Percentiles rank a stretch among this genome's conserved stretches.
Conservation (phyloP, 92 coral and sea anemone species). For the Porites lobata region DNA sequence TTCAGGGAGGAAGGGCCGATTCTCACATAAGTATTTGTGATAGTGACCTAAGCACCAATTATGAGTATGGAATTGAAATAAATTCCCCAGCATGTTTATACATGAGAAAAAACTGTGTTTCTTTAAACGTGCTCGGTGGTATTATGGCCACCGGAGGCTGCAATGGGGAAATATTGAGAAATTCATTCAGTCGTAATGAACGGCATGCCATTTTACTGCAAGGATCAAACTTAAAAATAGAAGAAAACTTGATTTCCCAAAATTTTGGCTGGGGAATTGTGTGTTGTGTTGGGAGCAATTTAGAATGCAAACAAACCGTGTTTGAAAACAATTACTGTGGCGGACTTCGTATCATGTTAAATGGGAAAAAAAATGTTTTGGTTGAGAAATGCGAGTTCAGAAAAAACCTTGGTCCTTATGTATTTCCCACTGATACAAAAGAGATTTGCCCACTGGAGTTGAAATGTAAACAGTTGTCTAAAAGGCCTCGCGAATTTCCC, state of each 20-base stretch:
- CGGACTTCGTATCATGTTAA: too few relatives aligned
- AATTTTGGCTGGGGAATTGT: background rate
- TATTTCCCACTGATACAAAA: background rate
- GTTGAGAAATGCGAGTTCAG: background rate
- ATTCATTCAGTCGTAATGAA: fast-evolving
- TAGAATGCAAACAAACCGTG: background rate
- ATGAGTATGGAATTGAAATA: background rate
- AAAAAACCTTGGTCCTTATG: background rate
- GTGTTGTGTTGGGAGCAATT: background rate
- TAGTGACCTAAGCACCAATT: fast-evolving
- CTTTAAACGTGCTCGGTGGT: background rate
- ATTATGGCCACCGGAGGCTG: background rate
- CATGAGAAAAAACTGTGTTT: background rate
- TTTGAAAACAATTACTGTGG: background rate
- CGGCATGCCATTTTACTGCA: background rate
- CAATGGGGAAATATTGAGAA: background rate
- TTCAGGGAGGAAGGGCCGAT: background rate
- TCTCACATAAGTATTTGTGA: background rate
- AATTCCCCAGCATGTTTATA: background rate
- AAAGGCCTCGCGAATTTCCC: background rate
- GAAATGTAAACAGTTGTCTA: background rate
- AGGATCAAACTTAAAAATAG: background rate
- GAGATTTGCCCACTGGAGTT: background rate
- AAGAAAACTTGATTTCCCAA: background rate
- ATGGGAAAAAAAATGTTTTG: background rate